Evolutionary conservation across 1,140 invertebrate genomes (phyloP).

Genomic region (Drosophila willistoni): DNA sequence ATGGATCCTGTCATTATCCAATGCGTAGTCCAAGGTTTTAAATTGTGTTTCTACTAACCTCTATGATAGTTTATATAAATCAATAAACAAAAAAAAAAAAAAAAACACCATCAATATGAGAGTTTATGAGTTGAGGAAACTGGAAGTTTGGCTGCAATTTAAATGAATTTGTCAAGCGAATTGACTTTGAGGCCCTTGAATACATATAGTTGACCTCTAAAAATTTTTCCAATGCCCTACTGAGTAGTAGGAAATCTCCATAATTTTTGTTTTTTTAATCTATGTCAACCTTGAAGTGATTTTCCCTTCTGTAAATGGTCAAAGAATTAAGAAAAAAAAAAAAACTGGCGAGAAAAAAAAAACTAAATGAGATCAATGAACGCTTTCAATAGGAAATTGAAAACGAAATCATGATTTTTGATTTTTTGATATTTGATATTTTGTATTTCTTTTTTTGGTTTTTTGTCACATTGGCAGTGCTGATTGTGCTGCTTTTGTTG

Average conservation of each 20-base stretch:
- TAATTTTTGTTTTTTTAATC: conserved; percentile 15
- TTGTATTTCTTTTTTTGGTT: conserved; percentile 35
- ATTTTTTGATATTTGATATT: conserved; percentile 19
- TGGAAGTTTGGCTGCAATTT: conserved; percentile 9
- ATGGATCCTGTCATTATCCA: conserved; percentile 54
- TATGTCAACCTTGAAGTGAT: conserved; percentile 46
- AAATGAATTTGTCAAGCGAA: neutral
- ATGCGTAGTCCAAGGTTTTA: conserved; percentile 56
- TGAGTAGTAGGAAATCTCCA: conserved; percentile 33
- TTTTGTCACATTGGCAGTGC: neutral
- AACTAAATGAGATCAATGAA: conserved; percentile 63
- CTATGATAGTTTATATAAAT: conserved; percentile 26
- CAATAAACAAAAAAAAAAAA: too few species aligned
- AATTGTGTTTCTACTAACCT: neutral
- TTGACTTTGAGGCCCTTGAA: conserved; percentile 12
- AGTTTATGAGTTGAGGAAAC: conserved; percentile 10
- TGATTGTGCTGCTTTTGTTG: conserved; percentile 22
- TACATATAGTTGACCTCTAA: conserved; percentile 2
- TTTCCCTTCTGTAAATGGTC: conserved; percentile 28
- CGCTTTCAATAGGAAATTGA: conserved; percentile 73
- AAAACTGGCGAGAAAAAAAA: conserved; percentile 29
- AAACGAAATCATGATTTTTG: conserved; percentile 55
- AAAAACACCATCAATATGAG: too few species aligned
- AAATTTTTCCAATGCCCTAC: conserved; percentile 23
- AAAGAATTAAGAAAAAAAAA: neutral